Conservation (phyloP, 2,888 invertebrate species). For the Glyphotaelius pellucidus region DNA sequence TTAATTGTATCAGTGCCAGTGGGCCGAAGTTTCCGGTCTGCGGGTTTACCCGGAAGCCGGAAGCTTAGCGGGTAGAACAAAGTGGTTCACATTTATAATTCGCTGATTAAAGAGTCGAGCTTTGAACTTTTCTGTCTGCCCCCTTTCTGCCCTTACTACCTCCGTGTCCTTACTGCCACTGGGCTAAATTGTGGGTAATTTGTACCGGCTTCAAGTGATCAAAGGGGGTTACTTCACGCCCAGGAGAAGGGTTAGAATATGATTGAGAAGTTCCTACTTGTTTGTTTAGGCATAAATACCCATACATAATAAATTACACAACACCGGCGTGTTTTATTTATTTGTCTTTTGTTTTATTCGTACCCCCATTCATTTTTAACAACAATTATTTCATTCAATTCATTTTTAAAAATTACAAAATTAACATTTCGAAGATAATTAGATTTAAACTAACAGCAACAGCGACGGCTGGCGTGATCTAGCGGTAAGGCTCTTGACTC, state of each 20-base stretch:
- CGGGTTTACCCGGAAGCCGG: not conserved
- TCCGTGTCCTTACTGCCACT: not conserved
- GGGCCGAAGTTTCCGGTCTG: slow-evolving; percentile 6
- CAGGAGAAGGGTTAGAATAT: not conserved
- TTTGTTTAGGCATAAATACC: no score
- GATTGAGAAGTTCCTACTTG: not conserved
- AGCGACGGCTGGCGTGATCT: no score
- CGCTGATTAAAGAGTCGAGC: not conserved
- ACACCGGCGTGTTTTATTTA: no score
- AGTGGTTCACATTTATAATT: slow-evolving; percentile 20
- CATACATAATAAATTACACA: no score
- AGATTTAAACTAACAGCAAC: no score
- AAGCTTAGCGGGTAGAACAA: not conserved
- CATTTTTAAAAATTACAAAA: no score
- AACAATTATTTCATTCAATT: no score
- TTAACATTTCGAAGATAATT: no score
- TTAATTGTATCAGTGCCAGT: not conserved
- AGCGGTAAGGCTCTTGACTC: no score
- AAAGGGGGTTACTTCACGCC: not conserved
- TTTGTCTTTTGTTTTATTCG: no score
- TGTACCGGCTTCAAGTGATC: not conserved
- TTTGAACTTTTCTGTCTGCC: slow-evolving; percentile 10
- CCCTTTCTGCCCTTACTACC: not conserved
- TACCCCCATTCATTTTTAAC: no score
- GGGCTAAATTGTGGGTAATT: not conserved